Conservation (phyloP, 2,113 vertebrate genomes). For the Triplophysa siluroides region DNA sequence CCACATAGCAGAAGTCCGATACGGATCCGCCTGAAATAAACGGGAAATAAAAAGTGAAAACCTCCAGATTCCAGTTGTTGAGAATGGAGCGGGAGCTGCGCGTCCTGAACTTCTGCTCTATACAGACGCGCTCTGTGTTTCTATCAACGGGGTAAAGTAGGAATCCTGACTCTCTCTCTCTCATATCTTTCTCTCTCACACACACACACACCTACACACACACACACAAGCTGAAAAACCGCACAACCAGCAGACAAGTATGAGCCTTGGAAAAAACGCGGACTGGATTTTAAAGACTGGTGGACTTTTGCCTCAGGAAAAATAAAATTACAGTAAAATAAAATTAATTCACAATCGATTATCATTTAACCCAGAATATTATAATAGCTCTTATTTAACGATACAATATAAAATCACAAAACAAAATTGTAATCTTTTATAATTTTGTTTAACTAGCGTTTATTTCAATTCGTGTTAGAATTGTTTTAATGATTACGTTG, state of each 20-base stretch:
- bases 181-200: not conserved
- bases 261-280: conserved; percentile 69
- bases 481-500: no score
- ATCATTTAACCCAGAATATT: no score
- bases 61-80: conserved; percentile 52
- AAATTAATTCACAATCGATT: no score
- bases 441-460: no score
- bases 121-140: conserved; percentile 55
- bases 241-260: conserved; percentile 56
- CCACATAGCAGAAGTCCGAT: conserved; percentile 52
- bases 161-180: conserved; percentile 46
- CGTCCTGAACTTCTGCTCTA: conserved; percentile 69
- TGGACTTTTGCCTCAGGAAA: not conserved
- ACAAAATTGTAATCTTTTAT: no score
- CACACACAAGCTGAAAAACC: conserved; percentile 25
- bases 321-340: no score
- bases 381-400: no score
- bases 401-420: no score
- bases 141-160: conserved; percentile 57
- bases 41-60: conserved; percentile 31
- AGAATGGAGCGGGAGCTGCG: conserved; percentile 52
- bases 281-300: conserved; percentile 62
- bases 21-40: conserved; percentile 37
- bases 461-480: no score
- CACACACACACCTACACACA: not conserved